phyloP scores from a whole-genome alignment of 2,797 vertebrate species.

The Spheniscus humboldti region DNA sequence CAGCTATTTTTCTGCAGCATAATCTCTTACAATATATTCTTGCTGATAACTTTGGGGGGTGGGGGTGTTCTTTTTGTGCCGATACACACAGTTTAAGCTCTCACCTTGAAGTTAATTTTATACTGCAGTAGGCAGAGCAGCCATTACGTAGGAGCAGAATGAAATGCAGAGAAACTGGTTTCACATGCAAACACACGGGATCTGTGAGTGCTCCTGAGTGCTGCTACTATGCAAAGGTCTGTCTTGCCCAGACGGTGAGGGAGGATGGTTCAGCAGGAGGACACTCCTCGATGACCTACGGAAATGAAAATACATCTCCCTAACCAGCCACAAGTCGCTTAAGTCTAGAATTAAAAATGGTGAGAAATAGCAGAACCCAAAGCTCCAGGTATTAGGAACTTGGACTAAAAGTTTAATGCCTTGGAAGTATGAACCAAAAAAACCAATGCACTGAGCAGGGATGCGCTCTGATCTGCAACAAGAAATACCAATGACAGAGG shows the following conservation, averaged over 20 bases:
- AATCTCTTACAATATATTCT: neutral
- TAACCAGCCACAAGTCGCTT: neutral
- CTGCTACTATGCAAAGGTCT: neutral
- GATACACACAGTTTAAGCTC: slow-evolving; percentile 12
- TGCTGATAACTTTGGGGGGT: neutral
- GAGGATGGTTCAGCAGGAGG: neutral
- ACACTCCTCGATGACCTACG: rapidly evolving
- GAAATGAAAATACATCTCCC: neutral
- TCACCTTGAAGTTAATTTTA: slow-evolving; percentile 58
- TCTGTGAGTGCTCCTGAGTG: neutral
- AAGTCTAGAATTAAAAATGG: neutral
- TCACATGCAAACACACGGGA: neutral
- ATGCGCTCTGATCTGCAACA: neutral
- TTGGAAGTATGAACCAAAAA: neutral
- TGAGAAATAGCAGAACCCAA: neutral
- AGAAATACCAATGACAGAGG: neutral
- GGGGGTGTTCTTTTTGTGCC: neutral
- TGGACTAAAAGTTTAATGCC: neutral
- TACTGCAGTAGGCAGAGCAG: slow-evolving; percentile 19
- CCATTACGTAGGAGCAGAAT: neutral
- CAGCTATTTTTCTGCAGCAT: neutral
- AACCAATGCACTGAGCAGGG: too few species aligned
- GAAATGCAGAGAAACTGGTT: neutral
- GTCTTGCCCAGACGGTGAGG: neutral
- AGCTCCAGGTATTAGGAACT: neutral